phyloP scores from a whole-genome alignment of 2,888 invertebrate species.

The Plemyria rubiginata region DNA sequence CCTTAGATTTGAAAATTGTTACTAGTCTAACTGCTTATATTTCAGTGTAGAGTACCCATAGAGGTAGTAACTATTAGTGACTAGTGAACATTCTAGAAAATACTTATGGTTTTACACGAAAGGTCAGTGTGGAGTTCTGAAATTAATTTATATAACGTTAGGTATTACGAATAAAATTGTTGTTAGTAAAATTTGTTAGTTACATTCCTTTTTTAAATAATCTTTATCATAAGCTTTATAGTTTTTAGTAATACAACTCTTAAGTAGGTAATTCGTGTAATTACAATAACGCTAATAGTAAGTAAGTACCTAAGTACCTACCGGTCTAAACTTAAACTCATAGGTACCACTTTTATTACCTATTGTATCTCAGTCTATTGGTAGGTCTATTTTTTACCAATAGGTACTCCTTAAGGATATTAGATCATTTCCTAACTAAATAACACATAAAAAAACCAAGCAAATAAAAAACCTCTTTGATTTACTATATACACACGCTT shows the following conservation, averaged over 20 bases:
- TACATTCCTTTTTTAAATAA: slow-evolving; percentile 15
- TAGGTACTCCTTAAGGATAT: too few species aligned
- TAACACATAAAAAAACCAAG: too few species aligned
- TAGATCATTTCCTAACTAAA: too few species aligned
- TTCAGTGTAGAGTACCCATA: slow-evolving; percentile 1
- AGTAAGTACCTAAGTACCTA: too few species aligned
- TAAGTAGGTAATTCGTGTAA: background rate
- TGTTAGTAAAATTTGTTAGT: slow-evolving; percentile 12
- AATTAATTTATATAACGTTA: background rate
- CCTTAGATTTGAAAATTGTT: background rate
- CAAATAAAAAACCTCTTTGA: too few species aligned
- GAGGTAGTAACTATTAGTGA: background rate
- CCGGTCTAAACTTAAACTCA: background rate
- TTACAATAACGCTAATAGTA: background rate
- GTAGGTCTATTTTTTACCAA: too few species aligned
- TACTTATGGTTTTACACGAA: background rate
- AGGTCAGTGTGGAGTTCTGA: background rate
- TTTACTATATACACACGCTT: too few species aligned
- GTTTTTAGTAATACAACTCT: background rate
- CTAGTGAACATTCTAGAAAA: background rate
- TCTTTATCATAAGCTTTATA: slow-evolving; percentile 17
- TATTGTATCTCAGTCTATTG: too few species aligned
- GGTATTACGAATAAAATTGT: background rate
- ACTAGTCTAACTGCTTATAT: background rate
- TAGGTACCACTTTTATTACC: too few species aligned